Conservation (phyloP, 2,797 vertebrate genomes). For the Thalassophryne amazonica region DNA sequence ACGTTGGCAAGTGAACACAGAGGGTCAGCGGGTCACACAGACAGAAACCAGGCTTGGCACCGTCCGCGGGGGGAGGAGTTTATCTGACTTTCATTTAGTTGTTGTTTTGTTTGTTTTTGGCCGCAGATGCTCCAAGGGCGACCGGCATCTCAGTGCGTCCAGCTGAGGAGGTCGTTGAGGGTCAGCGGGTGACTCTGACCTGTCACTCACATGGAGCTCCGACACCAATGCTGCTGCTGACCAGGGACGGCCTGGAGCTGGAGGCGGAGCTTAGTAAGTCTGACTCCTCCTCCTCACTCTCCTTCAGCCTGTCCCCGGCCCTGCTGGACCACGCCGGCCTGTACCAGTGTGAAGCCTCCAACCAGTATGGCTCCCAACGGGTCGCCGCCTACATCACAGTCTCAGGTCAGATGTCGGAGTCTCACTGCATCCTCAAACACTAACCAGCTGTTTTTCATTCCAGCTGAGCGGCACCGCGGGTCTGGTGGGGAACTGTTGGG, state of each 20-base stretch:
- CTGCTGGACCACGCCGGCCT: conserved; percentile 70
- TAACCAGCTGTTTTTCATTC: too few species aligned
- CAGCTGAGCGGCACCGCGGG: too few species aligned
- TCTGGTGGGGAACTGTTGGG: too few species aligned
- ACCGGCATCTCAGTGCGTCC: conserved; percentile 69
- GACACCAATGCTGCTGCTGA: conserved; percentile 71
- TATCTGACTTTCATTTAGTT: too few species aligned
- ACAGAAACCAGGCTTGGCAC: too few species aligned
- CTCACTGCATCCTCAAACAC: conserved; percentile 79
- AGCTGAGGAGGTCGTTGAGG: conserved; percentile 72
- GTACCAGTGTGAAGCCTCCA: conserved; percentile 83
- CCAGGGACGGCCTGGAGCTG: conserved; percentile 37
- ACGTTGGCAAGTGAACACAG: too few species aligned
- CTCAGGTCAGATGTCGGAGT: conserved; percentile 69
- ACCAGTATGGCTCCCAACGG: conserved; percentile 71
- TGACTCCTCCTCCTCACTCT: conserved; percentile 58
- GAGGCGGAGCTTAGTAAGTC: conserved; percentile 49
- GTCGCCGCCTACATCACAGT: conserved; percentile 67
- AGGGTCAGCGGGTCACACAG: too few species aligned
- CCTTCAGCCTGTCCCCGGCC: conserved; percentile 67
- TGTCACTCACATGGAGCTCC: conserved; percentile 81
- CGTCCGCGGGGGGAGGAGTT: too few species aligned
- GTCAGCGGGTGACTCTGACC: conserved; percentile 73
- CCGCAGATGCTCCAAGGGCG: conserved; percentile 50
- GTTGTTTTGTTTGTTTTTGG: neutral